phyloP scores from a whole-genome alignment of 2,888 invertebrate species.

The Epistrophe eligans region DNA sequence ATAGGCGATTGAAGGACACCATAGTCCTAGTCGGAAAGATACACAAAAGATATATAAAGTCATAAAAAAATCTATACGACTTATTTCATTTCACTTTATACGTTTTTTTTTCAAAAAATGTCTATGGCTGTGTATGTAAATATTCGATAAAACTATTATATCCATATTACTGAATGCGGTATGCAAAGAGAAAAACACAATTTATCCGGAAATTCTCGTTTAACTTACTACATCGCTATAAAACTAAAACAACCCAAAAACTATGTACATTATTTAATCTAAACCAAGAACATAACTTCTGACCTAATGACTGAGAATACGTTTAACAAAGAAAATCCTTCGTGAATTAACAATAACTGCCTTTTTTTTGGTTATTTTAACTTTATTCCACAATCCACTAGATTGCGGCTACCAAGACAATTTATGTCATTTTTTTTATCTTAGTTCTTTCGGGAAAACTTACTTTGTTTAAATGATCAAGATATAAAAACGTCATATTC shows the following conservation, averaged over 20 bases:
- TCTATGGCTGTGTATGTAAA: too few relatives aligned
- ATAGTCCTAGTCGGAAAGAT: too few relatives aligned
- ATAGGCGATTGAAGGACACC: too few relatives aligned
- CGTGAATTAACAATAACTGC: slow-evolving; percentile 35
- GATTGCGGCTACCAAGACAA: slow-evolving; percentile 49
- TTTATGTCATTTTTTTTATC: neutral
- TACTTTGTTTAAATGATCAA: slow-evolving; percentile 66
- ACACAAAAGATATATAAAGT: too few relatives aligned
- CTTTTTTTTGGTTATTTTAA: slow-evolving; percentile 12
- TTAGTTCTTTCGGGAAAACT: slow-evolving; percentile 1
- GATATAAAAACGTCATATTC: slow-evolving; percentile 72
- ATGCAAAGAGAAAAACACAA: neutral
- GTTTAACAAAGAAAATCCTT: slow-evolving; percentile 24
- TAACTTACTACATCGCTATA: neutral
- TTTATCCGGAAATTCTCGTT: neutral
- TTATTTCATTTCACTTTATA: too few relatives aligned
- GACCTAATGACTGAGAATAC: slow-evolving; percentile 13
- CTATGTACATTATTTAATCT: neutral
- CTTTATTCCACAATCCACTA: slow-evolving; percentile 19
- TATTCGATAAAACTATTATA: too few relatives aligned
- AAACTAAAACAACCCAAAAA: neutral
- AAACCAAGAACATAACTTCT: slow-evolving; percentile 1
- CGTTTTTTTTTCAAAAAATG: too few relatives aligned
- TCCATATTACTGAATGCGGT: neutral
- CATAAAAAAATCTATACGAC: too few relatives aligned